These are phyloP conservation scores for Nomada lathburiana DNA, from an alignment of 2,888 invertebrate species.

Conservation along the genomic window DNA sequence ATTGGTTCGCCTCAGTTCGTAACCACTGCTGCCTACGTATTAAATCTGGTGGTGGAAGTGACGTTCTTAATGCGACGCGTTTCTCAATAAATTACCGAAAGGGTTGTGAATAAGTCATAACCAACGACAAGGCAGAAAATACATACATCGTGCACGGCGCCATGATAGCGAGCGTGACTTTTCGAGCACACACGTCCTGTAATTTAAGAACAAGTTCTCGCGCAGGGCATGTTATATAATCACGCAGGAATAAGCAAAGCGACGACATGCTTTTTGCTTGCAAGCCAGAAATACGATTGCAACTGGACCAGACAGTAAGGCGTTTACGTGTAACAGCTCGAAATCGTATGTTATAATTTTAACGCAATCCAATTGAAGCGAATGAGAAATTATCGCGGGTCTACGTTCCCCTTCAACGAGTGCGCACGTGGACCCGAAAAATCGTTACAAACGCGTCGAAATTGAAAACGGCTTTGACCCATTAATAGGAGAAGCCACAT, in stretches of 20 bases:
- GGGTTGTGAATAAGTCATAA: constrained; percentile 38
- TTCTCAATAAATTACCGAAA: constrained; percentile 14
- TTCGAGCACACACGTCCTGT: constrained; percentile 33
- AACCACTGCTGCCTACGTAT: background rate
- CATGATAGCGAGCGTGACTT: constrained; percentile 42
- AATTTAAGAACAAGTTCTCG: constrained; percentile 52
- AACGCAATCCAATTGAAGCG: too few species aligned
- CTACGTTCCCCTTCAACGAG: too few species aligned
- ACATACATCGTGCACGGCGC: constrained; percentile 18
- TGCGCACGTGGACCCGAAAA: too few species aligned
- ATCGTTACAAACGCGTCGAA: too few species aligned
- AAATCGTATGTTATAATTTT: too few species aligned
- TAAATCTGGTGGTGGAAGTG: background rate
- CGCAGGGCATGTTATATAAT: constrained; percentile 35
- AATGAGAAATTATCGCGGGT: too few species aligned
- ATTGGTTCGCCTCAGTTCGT: constrained; percentile 17
- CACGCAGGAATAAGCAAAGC: constrained; percentile 13
- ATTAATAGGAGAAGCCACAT: too few species aligned
- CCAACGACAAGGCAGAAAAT: constrained; percentile 12
- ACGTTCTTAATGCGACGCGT: constrained; percentile 9
- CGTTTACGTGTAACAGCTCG: background rate
- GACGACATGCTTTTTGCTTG: constrained; percentile 20
- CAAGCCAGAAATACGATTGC: constrained; percentile 6
- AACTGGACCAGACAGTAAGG: constrained; percentile 1
- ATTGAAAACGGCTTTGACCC: too few species aligned